phyloP scores from a whole-genome alignment of 2,888 invertebrate genomes.

The Drosophila histrio region DNA sequence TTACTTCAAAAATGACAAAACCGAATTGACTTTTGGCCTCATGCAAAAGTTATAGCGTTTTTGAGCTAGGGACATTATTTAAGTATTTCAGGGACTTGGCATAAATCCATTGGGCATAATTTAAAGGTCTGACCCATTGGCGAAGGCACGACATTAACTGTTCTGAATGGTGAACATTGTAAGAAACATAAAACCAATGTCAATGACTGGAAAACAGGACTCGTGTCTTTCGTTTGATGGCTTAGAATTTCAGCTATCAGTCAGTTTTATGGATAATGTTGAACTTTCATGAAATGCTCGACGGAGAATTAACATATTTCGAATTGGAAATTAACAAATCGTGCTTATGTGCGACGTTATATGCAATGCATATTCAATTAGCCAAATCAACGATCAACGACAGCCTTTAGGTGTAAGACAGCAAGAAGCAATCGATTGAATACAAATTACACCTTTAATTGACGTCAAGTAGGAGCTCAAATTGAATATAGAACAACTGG shows the following conservation, averaged over 20 bases:
- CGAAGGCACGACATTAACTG: conserved; percentile 26
- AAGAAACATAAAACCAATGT: conserved; percentile 43
- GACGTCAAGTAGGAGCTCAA: neutral
- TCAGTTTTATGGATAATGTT: conserved; percentile 43
- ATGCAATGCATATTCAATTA: conserved; percentile 70
- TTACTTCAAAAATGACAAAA: too few species aligned
- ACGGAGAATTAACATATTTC: conserved; percentile 62
- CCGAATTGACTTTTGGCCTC: too few species aligned
- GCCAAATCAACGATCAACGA: conserved; percentile 34
- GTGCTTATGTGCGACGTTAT: conserved; percentile 49
- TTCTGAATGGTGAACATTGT: conserved; percentile 19
- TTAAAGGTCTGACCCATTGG: conserved; percentile 39
- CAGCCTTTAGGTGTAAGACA: conserved; percentile 48
- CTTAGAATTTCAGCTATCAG: conserved; percentile 72
- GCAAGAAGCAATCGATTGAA: conserved; percentile 44
- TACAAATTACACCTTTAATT: conserved; percentile 58
- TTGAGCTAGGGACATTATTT: neutral
- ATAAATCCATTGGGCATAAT: conserved; percentile 9
- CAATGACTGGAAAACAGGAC: conserved; percentile 73
- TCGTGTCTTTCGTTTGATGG: conserved; percentile 61
- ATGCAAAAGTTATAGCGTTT: too few species aligned
- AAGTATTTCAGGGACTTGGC: neutral
- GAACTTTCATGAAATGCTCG: conserved; percentile 38
- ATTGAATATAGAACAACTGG: conserved; percentile 19
- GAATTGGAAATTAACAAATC: conserved; percentile 58